Conservation (phyloP, 2,797 vertebrate species). For the Falco biarmicus region DNA sequence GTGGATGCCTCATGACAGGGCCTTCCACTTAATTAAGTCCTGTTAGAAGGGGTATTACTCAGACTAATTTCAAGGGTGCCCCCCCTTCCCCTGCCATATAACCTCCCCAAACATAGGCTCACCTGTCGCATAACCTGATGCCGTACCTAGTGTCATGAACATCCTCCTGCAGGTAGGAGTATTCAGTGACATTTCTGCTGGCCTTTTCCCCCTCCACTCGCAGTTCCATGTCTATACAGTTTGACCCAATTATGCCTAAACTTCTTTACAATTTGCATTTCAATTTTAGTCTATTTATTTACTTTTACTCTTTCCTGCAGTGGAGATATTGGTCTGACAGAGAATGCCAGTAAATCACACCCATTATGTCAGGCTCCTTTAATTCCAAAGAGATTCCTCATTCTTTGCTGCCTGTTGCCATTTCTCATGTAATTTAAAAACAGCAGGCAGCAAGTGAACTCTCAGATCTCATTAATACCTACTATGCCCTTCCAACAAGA, state of each 20-base stretch:
- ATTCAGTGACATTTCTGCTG: not conserved
- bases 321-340: not conserved
- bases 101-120: not conserved
- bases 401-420: not conserved
- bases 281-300: constrained; percentile 23
- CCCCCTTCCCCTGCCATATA: not conserved
- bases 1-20: not conserved
- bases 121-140: not conserved
- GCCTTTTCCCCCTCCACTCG: not conserved
- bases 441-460: constrained; percentile 54
- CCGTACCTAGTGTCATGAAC: not conserved
- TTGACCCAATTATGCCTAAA: not conserved
- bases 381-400: constrained; percentile 5
- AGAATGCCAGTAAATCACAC: not conserved
- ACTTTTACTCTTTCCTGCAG: constrained; percentile 2
- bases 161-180: not conserved
- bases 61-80: not conserved
- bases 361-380: not conserved
- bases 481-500: constrained; percentile 30
- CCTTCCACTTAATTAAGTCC: not conserved
- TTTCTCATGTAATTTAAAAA: constrained; percentile 10
- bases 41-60: not conserved
- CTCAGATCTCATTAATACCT: constrained; percentile 47
- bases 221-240: not conserved
- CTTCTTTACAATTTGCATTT: not conserved